Percentiles rank a stretch among this genome's conserved stretches.
These are phyloP conservation scores for Gavia stellata DNA, from an alignment of 2,113 vertebrate species.

Conservation along the genomic window DNA sequence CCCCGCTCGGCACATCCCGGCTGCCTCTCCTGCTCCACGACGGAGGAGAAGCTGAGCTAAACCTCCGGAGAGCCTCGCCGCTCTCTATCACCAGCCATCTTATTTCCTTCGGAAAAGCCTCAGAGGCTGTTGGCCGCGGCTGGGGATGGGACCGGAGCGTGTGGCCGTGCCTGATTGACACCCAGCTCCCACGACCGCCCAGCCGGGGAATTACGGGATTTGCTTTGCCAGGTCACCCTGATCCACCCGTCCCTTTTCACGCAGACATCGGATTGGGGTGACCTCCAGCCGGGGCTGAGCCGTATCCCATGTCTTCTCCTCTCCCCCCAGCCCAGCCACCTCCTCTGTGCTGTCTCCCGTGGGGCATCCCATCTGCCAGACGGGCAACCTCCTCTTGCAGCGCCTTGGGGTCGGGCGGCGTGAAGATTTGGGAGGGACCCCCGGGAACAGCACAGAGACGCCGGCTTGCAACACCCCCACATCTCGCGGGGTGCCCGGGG, in stretches of 20 bases:
- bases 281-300: background rate
- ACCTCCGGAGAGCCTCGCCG: background rate
- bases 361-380: background rate
- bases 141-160: background rate
- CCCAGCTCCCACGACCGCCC: background rate
- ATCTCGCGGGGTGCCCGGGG: background rate
- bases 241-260: rapidly evolving
- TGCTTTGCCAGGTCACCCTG: background rate
- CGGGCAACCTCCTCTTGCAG: background rate
- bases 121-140: rapidly evolving
- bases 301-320: rapidly evolving
- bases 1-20: background rate
- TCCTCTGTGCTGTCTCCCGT: background rate
- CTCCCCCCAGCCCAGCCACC: background rate
- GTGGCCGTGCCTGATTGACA: background rate
- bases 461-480: background rate
- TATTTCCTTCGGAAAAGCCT: background rate
- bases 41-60: background rate
- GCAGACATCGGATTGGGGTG: rapidly evolving
- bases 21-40: rapidly evolving
- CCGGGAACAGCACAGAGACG: rapidly evolving
- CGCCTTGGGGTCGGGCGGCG: rapidly evolving
- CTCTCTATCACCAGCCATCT: background rate
- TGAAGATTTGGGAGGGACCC: background rate
- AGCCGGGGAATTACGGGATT: rapidly evolving